A percentile compares a stretch with the other conserved stretches of the same genome.
Conservation (phyloP, 2,113 vertebrate genomes). For the Stegostoma tigrinum region DNA sequence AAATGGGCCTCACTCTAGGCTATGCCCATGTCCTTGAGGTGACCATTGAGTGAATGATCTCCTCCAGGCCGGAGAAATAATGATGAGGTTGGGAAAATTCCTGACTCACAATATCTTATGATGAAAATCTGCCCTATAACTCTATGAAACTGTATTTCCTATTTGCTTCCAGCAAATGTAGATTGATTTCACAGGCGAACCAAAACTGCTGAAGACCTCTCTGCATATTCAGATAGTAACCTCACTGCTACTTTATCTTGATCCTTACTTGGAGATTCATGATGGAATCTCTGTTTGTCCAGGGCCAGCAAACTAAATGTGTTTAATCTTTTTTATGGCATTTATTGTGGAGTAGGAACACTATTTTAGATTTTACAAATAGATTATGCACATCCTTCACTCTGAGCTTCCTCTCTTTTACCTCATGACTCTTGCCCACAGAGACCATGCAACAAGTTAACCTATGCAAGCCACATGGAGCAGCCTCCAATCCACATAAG, state of each 20-base stretch:
- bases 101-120: too few relatives aligned
- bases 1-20: too few relatives aligned
- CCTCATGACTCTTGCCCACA: not conserved
- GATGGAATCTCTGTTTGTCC: not conserved
- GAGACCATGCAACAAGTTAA: not conserved
- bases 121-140: too few relatives aligned
- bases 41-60: too few relatives aligned
- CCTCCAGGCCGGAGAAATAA: too few relatives aligned
- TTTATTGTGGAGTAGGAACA: not conserved
- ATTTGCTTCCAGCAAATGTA: not conserved
- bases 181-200: not conserved
- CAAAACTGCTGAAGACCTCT: not conserved
- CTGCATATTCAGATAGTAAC: not conserved
- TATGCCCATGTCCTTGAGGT: too few relatives aligned
- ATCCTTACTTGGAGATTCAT: not conserved
- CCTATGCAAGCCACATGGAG: not conserved
- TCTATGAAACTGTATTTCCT: not conserved
- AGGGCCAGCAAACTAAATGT: not conserved
- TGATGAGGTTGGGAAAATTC: too few relatives aligned
- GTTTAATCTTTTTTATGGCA: not conserved
- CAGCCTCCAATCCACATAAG: not conserved
- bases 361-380: not conserved
- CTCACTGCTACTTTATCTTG: not conserved
- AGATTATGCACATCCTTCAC: not conserved
- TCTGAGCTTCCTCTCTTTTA: not conserved